These are phyloP conservation scores for Hemithea aestivaria DNA, from an alignment of 2,888 invertebrate genomes.

Conservation along the genomic window DNA sequence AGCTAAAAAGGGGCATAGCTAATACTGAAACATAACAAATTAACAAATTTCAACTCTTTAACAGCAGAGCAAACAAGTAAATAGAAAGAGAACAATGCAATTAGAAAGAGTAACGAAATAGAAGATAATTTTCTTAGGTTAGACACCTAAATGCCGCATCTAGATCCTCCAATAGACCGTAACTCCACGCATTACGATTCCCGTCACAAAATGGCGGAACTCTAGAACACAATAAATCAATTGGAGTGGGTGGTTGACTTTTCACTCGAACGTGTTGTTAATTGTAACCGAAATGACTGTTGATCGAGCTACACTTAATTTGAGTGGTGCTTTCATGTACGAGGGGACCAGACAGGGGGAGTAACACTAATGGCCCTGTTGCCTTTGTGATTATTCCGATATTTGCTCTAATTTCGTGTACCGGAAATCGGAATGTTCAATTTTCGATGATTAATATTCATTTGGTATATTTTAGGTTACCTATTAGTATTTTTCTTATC, in stretches of 20 bases:
- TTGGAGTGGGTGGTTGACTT: conserved; percentile 80
- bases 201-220: conserved; percentile 73
- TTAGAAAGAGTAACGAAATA: too few relatives aligned
- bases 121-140: too few relatives aligned
- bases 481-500: too few relatives aligned
- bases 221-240: conserved; percentile 77
- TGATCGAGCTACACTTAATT: conserved; percentile 79
- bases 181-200: conserved; percentile 47
- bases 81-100: too few relatives aligned
- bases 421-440: conserved; percentile 53
- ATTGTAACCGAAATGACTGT: conserved; percentile 80
- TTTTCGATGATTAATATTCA: conserved; percentile 32
- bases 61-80: too few relatives aligned
- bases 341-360: conserved; percentile 54
- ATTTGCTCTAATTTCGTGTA: conserved; percentile 49
- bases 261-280: conserved; percentile 79
- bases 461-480: too few relatives aligned
- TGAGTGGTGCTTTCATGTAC: conserved; percentile 69
- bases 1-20: too few relatives aligned
- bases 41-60: too few relatives aligned
- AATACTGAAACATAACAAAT: too few relatives aligned
- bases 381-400: conserved; percentile 67
- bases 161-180: conserved; percentile 16
- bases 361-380: conserved; percentile 60
- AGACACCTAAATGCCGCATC: conserved; percentile 10